Conservation (phyloP, 2,113 vertebrate genomes). For the Jacana jacana region DNA sequence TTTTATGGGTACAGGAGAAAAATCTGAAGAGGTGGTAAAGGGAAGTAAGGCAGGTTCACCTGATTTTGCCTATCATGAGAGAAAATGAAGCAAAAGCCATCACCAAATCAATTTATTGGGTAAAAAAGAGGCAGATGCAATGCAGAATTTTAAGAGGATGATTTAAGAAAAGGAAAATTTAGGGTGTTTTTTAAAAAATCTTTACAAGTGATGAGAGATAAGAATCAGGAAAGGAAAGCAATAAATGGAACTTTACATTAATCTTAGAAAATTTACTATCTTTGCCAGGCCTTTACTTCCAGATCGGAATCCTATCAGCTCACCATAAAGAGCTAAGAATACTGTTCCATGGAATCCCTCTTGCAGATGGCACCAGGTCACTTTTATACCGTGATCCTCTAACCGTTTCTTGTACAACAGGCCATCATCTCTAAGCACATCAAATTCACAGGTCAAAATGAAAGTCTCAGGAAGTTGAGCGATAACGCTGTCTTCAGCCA, state of each 20-base stretch:
- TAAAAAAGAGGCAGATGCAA: not conserved
- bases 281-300: constrained; percentile 53
- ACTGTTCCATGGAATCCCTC: constrained; percentile 81
- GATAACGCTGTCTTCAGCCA: constrained; percentile 38
- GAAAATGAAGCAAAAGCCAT: not conserved
- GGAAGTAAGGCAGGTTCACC: not conserved
- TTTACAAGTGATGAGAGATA: not conserved
- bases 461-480: constrained; percentile 65
- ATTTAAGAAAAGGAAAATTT: not conserved
- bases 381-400: constrained; percentile 72
- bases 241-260: not conserved
- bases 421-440: constrained; percentile 81
- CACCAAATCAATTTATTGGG: not conserved
- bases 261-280: constrained; percentile 68
- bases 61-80: not conserved
- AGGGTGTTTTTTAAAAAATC: not conserved
- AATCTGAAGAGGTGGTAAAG: not conserved
- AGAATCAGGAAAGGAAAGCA: not conserved
- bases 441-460: constrained; percentile 72
- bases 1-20: not conserved
- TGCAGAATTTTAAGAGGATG: not conserved
- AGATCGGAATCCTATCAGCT: constrained; percentile 51
- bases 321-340: constrained; percentile 30
- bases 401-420: constrained; percentile 80
- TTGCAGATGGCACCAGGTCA: constrained; percentile 78